Evolutionary conservation across 92 coral and sea anemone species (phyloP).

Genomic region (Porites evermanni): DNA sequence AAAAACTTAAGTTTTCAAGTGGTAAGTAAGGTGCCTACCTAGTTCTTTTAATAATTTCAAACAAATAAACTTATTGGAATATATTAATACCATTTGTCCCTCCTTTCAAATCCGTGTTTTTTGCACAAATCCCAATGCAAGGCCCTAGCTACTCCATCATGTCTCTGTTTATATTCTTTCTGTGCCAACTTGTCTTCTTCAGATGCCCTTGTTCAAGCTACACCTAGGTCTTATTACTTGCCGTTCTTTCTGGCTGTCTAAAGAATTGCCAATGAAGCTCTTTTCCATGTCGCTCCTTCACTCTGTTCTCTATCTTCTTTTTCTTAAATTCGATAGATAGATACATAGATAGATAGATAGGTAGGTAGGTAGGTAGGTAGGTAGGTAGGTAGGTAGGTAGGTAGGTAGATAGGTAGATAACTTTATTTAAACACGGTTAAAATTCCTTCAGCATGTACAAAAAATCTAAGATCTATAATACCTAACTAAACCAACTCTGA

Average conservation of each 20-base stretch:
- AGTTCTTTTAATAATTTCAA: background rate
- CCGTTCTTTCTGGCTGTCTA: background rate
- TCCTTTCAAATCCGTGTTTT: background rate
- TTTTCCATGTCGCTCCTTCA: background rate
- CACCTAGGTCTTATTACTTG: background rate
- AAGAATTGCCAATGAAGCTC: slow-evolving; percentile 11
- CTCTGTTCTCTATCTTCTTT: background rate
- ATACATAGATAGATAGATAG: too few relatives aligned
- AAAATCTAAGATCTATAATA: too few relatives aligned
- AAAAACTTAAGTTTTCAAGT: slow-evolving; percentile 76
- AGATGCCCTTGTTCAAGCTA: background rate
- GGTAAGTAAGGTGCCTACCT: slow-evolving; percentile 43
- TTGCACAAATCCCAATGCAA: background rate
- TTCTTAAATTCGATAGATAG: background rate
- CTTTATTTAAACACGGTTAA: too few relatives aligned
- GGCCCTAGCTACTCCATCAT: background rate
- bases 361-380: too few relatives aligned
- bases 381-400: too few relatives aligned
- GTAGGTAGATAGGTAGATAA: too few relatives aligned
- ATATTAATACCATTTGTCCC: slow-evolving; percentile 8
- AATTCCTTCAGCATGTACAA: too few relatives aligned
- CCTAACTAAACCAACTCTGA: too few relatives aligned
- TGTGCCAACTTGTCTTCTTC: too few relatives aligned
- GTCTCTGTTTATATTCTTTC: too few relatives aligned
- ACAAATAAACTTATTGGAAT: background rate